Base-by-base conservation (phyloP, 30 jellyfish, hydroid and myxozoan genomes). In the Aurelia sp. region DNA sequence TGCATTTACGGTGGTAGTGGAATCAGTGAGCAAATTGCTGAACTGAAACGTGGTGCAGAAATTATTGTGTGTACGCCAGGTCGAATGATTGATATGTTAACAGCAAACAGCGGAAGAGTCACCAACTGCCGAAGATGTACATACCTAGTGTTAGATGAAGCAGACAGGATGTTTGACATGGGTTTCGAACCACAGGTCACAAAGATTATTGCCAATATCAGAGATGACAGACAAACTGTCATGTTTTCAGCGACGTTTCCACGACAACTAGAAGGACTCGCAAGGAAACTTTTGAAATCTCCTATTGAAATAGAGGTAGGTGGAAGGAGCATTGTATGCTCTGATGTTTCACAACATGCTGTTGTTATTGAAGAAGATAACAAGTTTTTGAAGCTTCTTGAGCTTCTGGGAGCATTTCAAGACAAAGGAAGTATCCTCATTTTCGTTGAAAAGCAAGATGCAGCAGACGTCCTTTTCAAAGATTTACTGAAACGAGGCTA, bases 141-240 rank as follows among this genome's bases (percentile, higher is more conserved):
- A 60, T 96, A 91, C 52, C 62, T 96, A 13, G 99, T 96, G 11
- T 72, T 96, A 76, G 99, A 96, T 67, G 99, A 96, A 84, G 99
- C 99, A 22, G 99, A 96, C 60, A 94, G 99, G n/a, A 96, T 96
- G 99, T 96, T 96, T 82, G 99, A 96, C 68, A 91, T 96, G 98
- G 99, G 99, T 3, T 96, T 96, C 62, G 99, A 96, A 74, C 99
- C 99, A 13, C 99, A 96, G 82, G 99, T 96, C n/a, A 88, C 73
- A 17, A 78, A 95, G 72, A 96, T 96, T 27, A 80, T 96, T 50
- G 98, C 94, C 38, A 92, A 92, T 77, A 78, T 91, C 17, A 84
- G 99, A 50, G 98, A 97, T 7, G 98, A 91, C 88, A 88, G 99
- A 7, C 99, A 96, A 71, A 96, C 97, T 20, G 97, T 91, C n/a